Percentiles rank a stretch among this genome's conserved stretches.
These are phyloP conservation scores for Epicampocera succincta DNA, from an alignment of 2,888 invertebrate species.

Conservation along the genomic window DNA sequence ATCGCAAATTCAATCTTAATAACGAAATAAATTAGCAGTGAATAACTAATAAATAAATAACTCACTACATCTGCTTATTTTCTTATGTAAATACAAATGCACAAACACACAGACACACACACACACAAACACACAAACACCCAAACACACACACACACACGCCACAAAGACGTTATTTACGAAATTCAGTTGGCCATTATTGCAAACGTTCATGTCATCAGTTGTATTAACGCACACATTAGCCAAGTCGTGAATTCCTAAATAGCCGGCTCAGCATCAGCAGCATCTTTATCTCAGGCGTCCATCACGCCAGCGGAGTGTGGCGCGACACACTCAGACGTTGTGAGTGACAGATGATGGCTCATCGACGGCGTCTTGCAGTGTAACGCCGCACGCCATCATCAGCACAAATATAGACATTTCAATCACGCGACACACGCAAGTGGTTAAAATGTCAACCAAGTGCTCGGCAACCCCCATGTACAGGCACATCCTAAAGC, in stretches of 20 bases:
- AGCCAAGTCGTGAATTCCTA: slow-evolving; percentile 9
- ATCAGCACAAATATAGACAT: slow-evolving; percentile 75
- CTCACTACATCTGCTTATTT: slow-evolving; percentile 4
- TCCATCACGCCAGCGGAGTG: neutral
- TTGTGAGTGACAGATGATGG: slow-evolving; percentile 59
- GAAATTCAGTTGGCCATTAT: slow-evolving; percentile 57
- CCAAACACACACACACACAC: neutral
- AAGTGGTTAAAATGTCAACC: slow-evolving; percentile 76
- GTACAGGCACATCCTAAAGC: slow-evolving; percentile 79
- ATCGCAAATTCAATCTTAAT: slow-evolving; percentile 13
- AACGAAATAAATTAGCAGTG: slow-evolving; percentile 19
- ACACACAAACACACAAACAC: neutral
- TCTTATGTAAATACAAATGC: no score
- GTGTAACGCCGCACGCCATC: slow-evolving; percentile 75
- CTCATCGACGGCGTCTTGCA: slow-evolving; percentile 41
- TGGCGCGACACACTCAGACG: slow-evolving; percentile 17
- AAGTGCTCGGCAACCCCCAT: slow-evolving; percentile 76
- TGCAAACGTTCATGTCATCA: slow-evolving; percentile 39
- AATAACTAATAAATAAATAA: slow-evolving; percentile 15
- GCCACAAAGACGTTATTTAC: slow-evolving; percentile 28
- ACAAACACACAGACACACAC: neutral
- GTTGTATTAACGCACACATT: slow-evolving; percentile 22
- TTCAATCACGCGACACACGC: slow-evolving; percentile 77
- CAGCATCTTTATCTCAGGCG: slow-evolving; percentile 34
- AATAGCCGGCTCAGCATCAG: slow-evolving; percentile 48